Conservation (phyloP, 1,140 invertebrate species). For the Penaeus indicus region DNA sequence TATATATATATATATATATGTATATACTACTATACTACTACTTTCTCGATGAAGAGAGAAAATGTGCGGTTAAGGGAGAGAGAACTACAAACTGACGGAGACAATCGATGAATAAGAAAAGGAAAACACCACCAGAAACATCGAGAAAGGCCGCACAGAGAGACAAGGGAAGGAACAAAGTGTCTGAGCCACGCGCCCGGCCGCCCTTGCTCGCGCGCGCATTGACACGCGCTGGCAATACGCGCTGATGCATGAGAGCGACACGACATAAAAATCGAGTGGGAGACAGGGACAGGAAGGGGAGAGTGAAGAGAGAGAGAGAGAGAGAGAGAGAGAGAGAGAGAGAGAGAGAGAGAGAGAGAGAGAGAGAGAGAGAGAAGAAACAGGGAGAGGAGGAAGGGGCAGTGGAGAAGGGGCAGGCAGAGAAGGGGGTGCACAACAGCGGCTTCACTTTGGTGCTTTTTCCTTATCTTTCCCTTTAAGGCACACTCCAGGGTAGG, state of each 20-base stretch:
- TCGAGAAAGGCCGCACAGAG: too few relatives aligned
- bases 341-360: constrained; percentile 69
- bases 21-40: not conserved
- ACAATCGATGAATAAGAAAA: too few relatives aligned
- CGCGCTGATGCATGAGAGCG: not conserved
- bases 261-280: not conserved
- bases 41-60: not conserved
- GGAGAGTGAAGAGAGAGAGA: constrained; percentile 70
- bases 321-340: constrained; percentile 71
- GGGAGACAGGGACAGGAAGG: not conserved
- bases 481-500: too few relatives aligned
- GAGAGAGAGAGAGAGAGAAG: constrained; percentile 71
- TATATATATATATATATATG: not conserved
- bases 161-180: too few relatives aligned
- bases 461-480: too few relatives aligned
- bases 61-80: too few relatives aligned
- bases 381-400: constrained; percentile 67
- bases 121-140: too few relatives aligned
- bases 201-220: not conserved
- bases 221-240: not conserved
- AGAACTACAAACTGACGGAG: too few relatives aligned
- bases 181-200: too few relatives aligned
- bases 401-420: not conserved
- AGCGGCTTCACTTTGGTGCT: too few relatives aligned
- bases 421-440: not conserved